Evolutionary conservation across 1,140 invertebrate species (phyloP), one percentile per base, ranked within the genome.

Genomic region (Macrosteles quadrilineatus): DNA sequence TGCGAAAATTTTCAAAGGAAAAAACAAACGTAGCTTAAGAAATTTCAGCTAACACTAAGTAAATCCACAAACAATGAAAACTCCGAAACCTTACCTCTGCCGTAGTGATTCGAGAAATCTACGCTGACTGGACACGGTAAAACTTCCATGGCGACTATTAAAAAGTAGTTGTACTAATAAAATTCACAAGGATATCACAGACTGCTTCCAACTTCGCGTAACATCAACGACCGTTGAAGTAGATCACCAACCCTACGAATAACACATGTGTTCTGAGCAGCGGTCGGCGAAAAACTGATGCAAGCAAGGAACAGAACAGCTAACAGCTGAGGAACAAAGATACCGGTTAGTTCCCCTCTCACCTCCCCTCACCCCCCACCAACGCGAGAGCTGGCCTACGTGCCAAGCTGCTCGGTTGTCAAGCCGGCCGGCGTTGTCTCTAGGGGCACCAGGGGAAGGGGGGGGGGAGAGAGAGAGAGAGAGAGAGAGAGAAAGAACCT

Each of bases 121-220:
- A 73, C 73, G n/a, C 63, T 66, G 17, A 73, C 73, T 63, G 73
- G 73, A 63, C 71, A 72, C 32, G 73, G 73, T 62, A 73, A 70
- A 57, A 73, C 73, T 62, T 73, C 73, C 73, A 73, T 73, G 69
- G 43, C 67, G 32, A 71, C 21, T 59, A 72, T 70, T 70, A 50
- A 69, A 57, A 53, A 63, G 40, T 62, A 69, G 32, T 32, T 57
- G 29, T 31, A 55, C 23, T 31, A 57, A 55, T 29, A 19, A 57
- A 62, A 62, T 36, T 45, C 27, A 69, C 67, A 45, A 57, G 50
- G 23, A 62, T 53, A 45, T 63, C 32, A 27, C 55, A 62, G 59
- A 62, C 21, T 29, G n/a, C 47, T 55, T 36, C 19, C 21, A 68
- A 55, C 27, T 45, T 21, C 6, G 19, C 9, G 31, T 30, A 21